These are phyloP conservation scores for roundworm (Caenorhabditis elegans) DNA, from an alignment of 1,140 invertebrate genomes.

Conservation along the genomic window DNA sequence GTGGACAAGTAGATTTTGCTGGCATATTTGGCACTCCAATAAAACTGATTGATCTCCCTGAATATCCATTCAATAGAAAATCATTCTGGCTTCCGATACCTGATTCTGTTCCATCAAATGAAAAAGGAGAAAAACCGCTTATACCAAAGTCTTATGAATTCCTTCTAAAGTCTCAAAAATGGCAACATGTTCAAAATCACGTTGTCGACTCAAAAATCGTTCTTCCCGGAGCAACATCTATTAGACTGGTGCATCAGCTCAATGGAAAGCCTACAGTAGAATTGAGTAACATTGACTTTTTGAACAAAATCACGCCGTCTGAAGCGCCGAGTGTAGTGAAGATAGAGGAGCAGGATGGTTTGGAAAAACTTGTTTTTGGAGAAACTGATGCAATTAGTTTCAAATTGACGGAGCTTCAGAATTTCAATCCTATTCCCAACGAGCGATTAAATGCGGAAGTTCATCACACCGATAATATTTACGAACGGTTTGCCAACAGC, in stretches of 20 bases:
- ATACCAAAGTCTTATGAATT: not conserved
- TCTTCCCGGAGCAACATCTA: constrained; percentile 37
- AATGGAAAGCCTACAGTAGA: not conserved
- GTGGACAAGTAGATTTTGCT: not conserved
- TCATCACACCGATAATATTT: not conserved
- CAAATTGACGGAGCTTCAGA: not conserved
- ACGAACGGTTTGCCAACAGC: constrained; percentile 25
- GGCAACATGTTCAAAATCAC: constrained; percentile 32
- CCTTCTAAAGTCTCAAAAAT: constrained; percentile 6
- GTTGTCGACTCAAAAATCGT: constrained; percentile 28
- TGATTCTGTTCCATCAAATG: not conserved
- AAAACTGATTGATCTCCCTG: constrained; percentile 21
- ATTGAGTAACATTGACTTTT: constrained; percentile 37
- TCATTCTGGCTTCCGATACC: constrained; percentile 28
- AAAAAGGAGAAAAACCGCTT: not conserved
- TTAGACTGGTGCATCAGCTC: constrained; percentile 21
- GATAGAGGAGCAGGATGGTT: not conserved
- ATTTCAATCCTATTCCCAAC: not conserved
- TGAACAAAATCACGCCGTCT: not conserved
- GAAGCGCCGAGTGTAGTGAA: not conserved
- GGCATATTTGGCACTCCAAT: not conserved
- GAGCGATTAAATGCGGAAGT: not conserved
- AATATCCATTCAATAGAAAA: constrained; percentile 39
- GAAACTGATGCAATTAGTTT: constrained; percentile 25
- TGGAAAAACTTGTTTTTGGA: not conserved